Conservation (phyloP, 1,140 invertebrate genomes). For the Procambarus virginalis region DNA sequence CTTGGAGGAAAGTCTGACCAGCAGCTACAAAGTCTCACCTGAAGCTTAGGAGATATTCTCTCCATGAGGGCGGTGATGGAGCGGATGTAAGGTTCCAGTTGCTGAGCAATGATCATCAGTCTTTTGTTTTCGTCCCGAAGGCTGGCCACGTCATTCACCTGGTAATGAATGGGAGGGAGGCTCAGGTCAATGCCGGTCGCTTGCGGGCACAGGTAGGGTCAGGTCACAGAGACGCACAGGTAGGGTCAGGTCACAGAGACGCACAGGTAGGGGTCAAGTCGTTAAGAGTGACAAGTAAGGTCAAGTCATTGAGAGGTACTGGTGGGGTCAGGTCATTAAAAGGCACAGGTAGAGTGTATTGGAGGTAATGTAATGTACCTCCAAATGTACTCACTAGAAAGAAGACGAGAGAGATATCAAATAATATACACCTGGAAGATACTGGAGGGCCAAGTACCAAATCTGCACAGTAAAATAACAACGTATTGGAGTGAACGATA, state of each 20-base stretch:
- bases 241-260: background rate
- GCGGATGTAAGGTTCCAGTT: conserved; percentile 81
- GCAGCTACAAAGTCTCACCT: conserved; percentile 35
- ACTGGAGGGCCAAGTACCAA: no score
- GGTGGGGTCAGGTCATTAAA: background rate
- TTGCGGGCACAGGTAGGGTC: background rate
- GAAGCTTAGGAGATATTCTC: conserved; percentile 70
- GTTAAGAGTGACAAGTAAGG: background rate
- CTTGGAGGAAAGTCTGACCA: no score
- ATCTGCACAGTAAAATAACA: no score
- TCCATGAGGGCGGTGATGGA: conserved; percentile 75
- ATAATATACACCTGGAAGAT: no score
- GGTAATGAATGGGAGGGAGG: background rate
- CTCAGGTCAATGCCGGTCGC: background rate
- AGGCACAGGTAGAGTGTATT: background rate
- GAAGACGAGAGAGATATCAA: no score
- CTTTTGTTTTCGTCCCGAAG: conserved; percentile 81
- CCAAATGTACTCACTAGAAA: no score
- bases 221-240: background rate
- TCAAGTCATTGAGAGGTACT: background rate
- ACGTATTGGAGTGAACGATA: no score
- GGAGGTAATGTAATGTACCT: no score
- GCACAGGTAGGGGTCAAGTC: background rate
- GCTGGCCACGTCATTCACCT: conserved; percentile 81
- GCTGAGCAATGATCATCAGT: conserved; percentile 79